A percentile compares a stretch with the other conserved stretches of the same genome.
Evolutionary conservation across 2,888 invertebrate species (phyloP).

Genomic region (Cybosia mesomella): DNA sequence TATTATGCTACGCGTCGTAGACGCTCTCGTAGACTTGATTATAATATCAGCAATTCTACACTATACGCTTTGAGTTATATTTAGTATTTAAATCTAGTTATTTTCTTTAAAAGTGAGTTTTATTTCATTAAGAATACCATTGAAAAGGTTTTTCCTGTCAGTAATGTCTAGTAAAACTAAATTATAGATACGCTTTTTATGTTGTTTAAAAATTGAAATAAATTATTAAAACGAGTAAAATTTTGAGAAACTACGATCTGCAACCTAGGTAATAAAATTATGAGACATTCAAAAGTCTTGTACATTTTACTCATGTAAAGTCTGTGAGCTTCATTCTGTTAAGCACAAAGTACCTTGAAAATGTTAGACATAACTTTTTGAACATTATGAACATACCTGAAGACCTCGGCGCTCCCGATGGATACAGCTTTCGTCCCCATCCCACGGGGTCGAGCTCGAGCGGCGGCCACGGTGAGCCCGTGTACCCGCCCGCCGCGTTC

Average conservation of each 20-base stretch:
- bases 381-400: slow-evolving; percentile 75
- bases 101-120: not conserved
- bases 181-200: not conserved
- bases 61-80: not conserved
- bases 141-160: too few relatives aligned
- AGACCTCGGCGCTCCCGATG: slow-evolving; percentile 90
- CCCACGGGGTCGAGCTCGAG: slow-evolving; percentile 91
- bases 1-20: slow-evolving; percentile 61
- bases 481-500: slow-evolving; percentile 91
- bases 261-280: not conserved
- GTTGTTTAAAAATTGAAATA: not conserved
- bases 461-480: slow-evolving; percentile 94
- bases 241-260: not conserved
- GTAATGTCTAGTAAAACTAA: not conserved
- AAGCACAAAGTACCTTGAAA: not conserved
- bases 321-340: not conserved
- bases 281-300: not conserved
- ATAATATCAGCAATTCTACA: slow-evolving; percentile 35
- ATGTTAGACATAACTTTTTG: not conserved
- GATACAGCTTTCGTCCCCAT: slow-evolving; percentile 94
- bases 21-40: slow-evolving; percentile 60
- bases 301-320: not conserved
- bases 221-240: not conserved
- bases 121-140: not conserved
- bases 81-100: not conserved